phyloP scores from a whole-genome alignment of 2,888 invertebrate genomes.

The Ditula angustiorana region DNA sequence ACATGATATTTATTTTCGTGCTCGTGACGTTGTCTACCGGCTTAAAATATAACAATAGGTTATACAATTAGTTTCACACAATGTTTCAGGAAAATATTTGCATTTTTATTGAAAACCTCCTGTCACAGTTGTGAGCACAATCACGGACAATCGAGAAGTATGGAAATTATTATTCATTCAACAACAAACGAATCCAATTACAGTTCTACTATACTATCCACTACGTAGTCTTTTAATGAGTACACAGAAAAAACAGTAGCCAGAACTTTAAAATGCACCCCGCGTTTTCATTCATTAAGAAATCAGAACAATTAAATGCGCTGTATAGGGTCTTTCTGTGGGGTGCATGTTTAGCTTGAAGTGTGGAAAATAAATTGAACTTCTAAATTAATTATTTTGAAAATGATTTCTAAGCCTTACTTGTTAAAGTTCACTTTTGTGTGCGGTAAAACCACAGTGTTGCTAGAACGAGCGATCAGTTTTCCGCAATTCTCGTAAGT shows the following conservation, averaged over 20 bases:
- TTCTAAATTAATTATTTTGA: slow-evolving; percentile 33
- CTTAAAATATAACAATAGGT: slow-evolving; percentile 57
- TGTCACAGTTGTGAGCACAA: slow-evolving; percentile 43
- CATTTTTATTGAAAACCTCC: slow-evolving; percentile 60
- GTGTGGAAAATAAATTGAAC: slow-evolving; percentile 54
- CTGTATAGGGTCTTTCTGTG: slow-evolving; percentile 63
- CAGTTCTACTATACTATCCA: neutral
- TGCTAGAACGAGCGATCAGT: slow-evolving; percentile 57
- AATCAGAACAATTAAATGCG: slow-evolving; percentile 82
- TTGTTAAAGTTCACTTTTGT: slow-evolving; percentile 54
- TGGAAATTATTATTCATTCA: slow-evolving; percentile 6
- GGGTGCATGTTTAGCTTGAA: slow-evolving; percentile 71
- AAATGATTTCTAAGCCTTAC: neutral
- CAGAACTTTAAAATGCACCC: slow-evolving; percentile 68
- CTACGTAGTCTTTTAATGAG: neutral
- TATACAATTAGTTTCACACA: slow-evolving; percentile 62
- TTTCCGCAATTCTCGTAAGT: slow-evolving; percentile 67
- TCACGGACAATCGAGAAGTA: slow-evolving; percentile 41
- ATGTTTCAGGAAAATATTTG: slow-evolving; percentile 59
- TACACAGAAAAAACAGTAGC: slow-evolving; percentile 7
- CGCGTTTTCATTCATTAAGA: slow-evolving; percentile 65
- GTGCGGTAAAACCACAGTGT: slow-evolving; percentile 39
- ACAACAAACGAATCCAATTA: neutral
- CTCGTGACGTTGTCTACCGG: slow-evolving; percentile 43
- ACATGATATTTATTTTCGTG: slow-evolving; percentile 24